Conservation (phyloP, 2,888 invertebrate genomes). For the Diadegma fenestrale region DNA sequence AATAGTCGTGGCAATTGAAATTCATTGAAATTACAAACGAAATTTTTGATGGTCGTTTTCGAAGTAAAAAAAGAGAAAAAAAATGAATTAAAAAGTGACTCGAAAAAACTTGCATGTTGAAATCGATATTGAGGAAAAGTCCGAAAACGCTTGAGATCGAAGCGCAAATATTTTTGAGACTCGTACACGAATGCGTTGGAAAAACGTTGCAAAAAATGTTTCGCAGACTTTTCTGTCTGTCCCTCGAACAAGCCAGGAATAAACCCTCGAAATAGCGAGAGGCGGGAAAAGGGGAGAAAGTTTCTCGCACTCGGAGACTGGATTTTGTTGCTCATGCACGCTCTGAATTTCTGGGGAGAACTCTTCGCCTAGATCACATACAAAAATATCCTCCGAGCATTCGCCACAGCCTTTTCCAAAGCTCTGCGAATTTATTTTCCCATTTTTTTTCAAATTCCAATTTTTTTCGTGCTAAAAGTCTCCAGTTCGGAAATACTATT, state of each 20-base stretch:
- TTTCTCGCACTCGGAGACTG: constrained; percentile 42
- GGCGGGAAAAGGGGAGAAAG: constrained; percentile 18
- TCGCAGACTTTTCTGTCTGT: constrained; percentile 76
- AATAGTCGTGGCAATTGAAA: background rate
- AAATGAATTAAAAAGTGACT: background rate
- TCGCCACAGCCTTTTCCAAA: constrained; percentile 30
- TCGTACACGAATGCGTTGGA: constrained; percentile 14
- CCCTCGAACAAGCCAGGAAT: constrained; percentile 78
- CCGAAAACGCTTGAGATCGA: background rate
- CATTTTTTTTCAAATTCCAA: background rate
- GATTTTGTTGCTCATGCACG: constrained; percentile 48
- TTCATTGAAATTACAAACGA: background rate
- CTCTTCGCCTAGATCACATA: constrained; percentile 48
- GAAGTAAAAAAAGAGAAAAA: background rate
- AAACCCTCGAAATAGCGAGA: constrained; percentile 78
- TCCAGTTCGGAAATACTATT: background rate
- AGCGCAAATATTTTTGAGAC: background rate
- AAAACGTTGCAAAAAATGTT: constrained; percentile 73
- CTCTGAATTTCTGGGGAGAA: constrained; percentile 23
- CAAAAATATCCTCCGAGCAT: constrained; percentile 59
- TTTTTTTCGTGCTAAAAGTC: background rate
- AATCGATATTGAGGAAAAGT: background rate
- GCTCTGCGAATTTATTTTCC: constrained; percentile 3
- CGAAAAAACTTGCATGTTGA: background rate
- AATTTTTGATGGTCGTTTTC: background rate